A percentile compares a stretch with the other conserved stretches of the same genome.
Evolutionary conservation across 2,797 vertebrate genomes (phyloP).

Genomic region (Pogonophryne albipinna): DNA sequence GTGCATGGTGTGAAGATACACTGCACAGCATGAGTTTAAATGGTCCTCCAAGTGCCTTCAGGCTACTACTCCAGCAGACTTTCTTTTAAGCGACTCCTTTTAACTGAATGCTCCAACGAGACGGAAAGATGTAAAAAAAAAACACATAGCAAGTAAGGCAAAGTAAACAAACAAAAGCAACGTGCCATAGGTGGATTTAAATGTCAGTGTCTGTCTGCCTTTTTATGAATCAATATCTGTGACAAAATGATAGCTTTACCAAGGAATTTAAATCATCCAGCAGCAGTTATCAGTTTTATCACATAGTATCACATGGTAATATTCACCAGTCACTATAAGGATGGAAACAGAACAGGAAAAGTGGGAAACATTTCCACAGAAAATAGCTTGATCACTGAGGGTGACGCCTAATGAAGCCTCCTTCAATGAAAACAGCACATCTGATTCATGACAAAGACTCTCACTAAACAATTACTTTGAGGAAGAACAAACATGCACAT

Average conservation of each 20-base stretch:
- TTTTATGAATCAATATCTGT: neutral
- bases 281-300: neutral
- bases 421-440: conserved; percentile 39
- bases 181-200: neutral
- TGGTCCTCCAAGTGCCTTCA: conserved; percentile 36
- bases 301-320: no score
- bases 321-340: neutral
- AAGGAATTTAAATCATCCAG: neutral
- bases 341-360: neutral
- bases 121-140: conserved; percentile 6
- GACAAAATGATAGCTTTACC: neutral
- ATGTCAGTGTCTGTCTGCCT: neutral
- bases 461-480: conserved; percentile 29
- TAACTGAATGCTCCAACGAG: conserved; percentile 11
- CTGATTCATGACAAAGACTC: neutral
- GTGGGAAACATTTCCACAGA: conserved; percentile 16
- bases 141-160: neutral
- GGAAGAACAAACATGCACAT: neutral
- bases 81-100: conserved; percentile 25
- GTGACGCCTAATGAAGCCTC: conserved; percentile 30
- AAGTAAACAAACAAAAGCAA: conserved; percentile 8
- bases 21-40: conserved; percentile 38
- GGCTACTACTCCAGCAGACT: conserved; percentile 36
- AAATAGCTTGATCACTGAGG: conserved; percentile 30
- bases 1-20: neutral